A percentile compares a stretch with the other conserved stretches of the same genome.
Conservation (phyloP, 2,113 vertebrate species). For the Microtus pennsylvanicus region DNA sequence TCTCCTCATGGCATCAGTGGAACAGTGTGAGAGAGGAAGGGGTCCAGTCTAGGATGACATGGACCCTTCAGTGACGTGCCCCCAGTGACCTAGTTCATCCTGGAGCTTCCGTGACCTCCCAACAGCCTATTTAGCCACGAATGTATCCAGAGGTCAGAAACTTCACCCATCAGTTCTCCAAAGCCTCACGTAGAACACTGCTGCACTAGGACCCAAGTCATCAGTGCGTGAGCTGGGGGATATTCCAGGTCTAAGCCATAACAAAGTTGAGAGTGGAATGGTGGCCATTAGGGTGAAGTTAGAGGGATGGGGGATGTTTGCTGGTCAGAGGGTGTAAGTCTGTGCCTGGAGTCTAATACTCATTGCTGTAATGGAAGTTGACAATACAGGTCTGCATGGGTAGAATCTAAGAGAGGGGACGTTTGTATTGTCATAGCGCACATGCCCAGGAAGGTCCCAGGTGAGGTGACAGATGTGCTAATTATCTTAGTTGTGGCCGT, state of each 20-base stretch:
- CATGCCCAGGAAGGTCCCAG: background rate
- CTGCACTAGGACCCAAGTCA: background rate
- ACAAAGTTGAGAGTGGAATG: background rate
- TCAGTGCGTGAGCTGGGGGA: background rate
- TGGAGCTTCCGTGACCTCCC: background rate
- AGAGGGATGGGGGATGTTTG: background rate
- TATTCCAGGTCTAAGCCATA: background rate
- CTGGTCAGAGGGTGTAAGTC: background rate
- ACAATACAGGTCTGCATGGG: background rate
- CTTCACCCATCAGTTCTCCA: background rate
- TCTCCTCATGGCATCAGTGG: background rate
- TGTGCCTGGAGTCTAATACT: no score
- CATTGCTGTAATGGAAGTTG: background rate
- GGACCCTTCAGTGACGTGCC: background rate
- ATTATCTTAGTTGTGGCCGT: no score
- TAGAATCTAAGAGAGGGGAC: background rate
- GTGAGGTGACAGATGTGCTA: background rate
- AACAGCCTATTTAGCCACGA: background rate
- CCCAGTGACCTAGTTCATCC: background rate
- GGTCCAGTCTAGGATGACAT: background rate
- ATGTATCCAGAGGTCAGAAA: background rate
- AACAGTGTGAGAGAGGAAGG: background rate
- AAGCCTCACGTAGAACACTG: background rate
- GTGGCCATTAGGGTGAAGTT: background rate
- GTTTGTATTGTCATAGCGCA: background rate